Conservation (phyloP, 2,888 invertebrate genomes). For the Pollenia labialis region DNA sequence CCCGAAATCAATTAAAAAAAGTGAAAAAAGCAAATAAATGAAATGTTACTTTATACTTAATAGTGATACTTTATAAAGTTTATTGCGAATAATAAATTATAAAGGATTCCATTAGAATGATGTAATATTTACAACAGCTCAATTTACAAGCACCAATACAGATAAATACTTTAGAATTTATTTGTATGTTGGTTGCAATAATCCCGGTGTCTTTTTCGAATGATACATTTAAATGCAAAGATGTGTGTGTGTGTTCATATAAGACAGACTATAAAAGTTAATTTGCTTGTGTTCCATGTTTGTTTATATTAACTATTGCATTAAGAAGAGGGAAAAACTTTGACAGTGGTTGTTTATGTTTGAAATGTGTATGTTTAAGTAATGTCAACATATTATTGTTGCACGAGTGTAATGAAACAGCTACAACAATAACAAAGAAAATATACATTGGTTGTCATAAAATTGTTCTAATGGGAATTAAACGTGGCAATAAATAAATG, state of each 20-base stretch:
- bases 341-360: neutral
- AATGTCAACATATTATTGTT: slow-evolving; percentile 41
- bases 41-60: no score
- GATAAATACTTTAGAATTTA: neutral
- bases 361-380: neutral
- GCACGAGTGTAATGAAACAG: slow-evolving; percentile 9
- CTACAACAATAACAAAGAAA: neutral
- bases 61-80: no score
- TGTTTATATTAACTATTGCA: slow-evolving; percentile 38
- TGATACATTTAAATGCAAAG: neutral
- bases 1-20: no score
- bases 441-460: slow-evolving; percentile 76
- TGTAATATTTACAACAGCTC: neutral
- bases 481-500: slow-evolving; percentile 80
- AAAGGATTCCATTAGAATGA: neutral
- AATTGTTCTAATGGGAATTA: slow-evolving; percentile 81
- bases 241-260: no score
- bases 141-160: neutral
- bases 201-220: neutral
- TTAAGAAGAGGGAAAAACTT: slow-evolving; percentile 16
- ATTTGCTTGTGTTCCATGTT: neutral
- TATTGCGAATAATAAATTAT: no score
- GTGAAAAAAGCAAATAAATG: no score
- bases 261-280: neutral
- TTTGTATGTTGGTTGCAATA: neutral